Evolutionary conservation across 2,113 vertebrate species (phyloP), one percentile per base, ranked within the genome.

Genomic region (Nestor notabilis): DNA sequence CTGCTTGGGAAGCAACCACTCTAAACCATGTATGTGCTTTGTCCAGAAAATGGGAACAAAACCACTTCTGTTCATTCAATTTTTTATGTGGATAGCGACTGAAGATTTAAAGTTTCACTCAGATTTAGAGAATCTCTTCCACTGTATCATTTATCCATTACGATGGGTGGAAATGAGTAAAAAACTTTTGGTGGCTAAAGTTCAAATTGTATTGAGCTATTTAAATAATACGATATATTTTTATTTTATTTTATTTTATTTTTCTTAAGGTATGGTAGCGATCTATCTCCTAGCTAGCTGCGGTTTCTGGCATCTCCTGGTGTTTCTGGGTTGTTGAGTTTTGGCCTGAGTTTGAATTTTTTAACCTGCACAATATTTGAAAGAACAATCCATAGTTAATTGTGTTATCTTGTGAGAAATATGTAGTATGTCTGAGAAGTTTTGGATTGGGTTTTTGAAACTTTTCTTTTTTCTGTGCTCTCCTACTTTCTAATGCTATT

Each of bases 151-250:
- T 77, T 90, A 24, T 89, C 7, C 23, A 35, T 77, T 70, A 44
- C 4, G 5, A 33, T 56, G 31, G 14, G 3, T 37, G 7, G 29
- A 89, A 92, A 78, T 1, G 6, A 55, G 6, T 60, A 3, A 65
- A 90, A 79, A 44, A 1, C 9, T 80, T 66, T 27, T 78, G 11
- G 17, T 65, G 17, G 8, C 18, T 71, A 20, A 84, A 58, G 39
- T 50, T 71, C 33, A 75, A 78, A 63, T 20, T 0, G 0, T 66
- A 64, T 25, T 2, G 1, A 60, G 10, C 5, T 75, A 39, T 74
- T 80, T 80, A 80, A 92, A 65, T 20, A 66, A 71, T 8, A 16
- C 2, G 2, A 7, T 71, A n/a, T n/a, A 21, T 46, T 49, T 5
- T 35, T 41, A 17, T 3, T 6, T 10, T 31, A 16, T 39, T 41